A percentile compares a stretch with the other conserved stretches of the same genome.
phyloP scores from a whole-genome alignment of 1,140 invertebrate species.

The Lepidurus apus region DNA sequence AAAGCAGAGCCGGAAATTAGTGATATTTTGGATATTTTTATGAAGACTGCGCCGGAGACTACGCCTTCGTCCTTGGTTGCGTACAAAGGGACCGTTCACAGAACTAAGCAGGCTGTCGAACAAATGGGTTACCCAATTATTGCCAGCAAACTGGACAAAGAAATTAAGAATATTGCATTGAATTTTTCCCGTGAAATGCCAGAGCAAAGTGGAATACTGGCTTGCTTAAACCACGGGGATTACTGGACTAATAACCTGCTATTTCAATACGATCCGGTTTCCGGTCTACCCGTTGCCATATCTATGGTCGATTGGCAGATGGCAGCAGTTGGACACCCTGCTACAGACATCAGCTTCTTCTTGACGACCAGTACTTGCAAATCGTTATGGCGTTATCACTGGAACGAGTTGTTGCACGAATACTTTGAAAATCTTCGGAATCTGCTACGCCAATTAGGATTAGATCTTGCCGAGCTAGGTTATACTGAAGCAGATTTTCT shows the following conservation, averaged over 20 bases:
- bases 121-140: too few relatives aligned
- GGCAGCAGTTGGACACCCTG: conserved; percentile 27
- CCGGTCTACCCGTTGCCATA: not conserved
- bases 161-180: not conserved
- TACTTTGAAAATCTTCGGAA: not conserved
- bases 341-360: conserved; percentile 31
- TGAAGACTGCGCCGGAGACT: too few relatives aligned
- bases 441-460: not conserved
- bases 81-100: too few relatives aligned
- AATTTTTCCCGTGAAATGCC: not conserved
- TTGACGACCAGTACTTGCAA: conserved; percentile 24
- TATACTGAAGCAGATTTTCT: not conserved
- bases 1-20: not conserved
- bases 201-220: conserved; percentile 23
- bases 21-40: too few relatives aligned
- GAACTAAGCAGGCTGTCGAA: too few relatives aligned
- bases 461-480: not conserved
- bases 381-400: not conserved
- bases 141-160: too few relatives aligned
- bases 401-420: not conserved
- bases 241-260: conserved; percentile 35
- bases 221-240: conserved; percentile 31
- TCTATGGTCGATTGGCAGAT: conserved; percentile 32
- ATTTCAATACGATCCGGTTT: conserved; percentile 31
- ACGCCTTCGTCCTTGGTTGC: too few relatives aligned